phyloP scores from a whole-genome alignment of 2,113 vertebrate genomes.

The Sapayoa aenigma region DNA sequence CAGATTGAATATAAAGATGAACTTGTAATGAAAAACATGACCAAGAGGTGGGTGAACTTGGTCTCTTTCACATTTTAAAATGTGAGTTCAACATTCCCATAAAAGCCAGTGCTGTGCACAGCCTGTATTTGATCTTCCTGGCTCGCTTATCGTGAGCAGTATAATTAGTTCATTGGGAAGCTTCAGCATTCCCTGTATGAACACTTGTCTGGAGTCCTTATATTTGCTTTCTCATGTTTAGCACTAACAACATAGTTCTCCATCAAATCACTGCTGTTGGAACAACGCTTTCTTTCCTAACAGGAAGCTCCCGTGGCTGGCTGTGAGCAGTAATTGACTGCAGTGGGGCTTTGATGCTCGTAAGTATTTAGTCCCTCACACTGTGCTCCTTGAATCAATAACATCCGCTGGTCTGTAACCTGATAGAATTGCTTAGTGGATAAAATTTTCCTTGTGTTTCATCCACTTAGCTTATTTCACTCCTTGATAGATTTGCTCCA shows the following conservation, averaged over 20 bases:
- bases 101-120: neutral
- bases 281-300: neutral
- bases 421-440: constrained; percentile 22
- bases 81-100: accelerated
- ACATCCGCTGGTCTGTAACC: neutral
- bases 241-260: neutral
- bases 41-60: neutral
- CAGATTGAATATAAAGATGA: neutral
- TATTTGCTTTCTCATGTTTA: neutral
- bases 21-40: neutral
- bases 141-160: neutral
- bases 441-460: constrained; percentile 10
- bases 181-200: neutral
- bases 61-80: neutral
- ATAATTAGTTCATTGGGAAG: neutral
- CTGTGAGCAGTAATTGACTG: constrained; percentile 6
- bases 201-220: neutral
- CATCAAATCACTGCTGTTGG: neutral
- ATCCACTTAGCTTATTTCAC: neutral
- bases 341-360: neutral
- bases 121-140: neutral
- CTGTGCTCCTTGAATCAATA: constrained; percentile 31
- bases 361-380: neutral
- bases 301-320: accelerated
- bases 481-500: neutral